A percentile compares a stretch with the other conserved stretches of the same genome.
Conservation (phyloP, 2,113 vertebrate genomes). For the Centropus bengalensis region DNA sequence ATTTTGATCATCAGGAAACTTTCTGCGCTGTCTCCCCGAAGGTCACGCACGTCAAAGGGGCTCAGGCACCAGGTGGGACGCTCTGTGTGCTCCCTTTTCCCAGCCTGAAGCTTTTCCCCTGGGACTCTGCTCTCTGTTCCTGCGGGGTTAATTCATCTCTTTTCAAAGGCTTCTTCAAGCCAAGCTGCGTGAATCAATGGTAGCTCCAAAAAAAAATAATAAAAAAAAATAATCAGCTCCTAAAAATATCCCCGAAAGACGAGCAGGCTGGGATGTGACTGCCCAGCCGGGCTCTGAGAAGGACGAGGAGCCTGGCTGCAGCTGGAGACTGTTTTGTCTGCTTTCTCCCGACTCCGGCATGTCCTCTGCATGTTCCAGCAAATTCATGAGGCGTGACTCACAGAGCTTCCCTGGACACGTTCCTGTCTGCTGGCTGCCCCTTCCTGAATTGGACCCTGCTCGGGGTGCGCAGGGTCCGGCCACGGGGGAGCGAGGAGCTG, state of each 20-base stretch:
- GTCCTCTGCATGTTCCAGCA: conserved; percentile 30
- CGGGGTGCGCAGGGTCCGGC: neutral
- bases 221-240: neutral
- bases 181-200: neutral
- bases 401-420: conserved; percentile 16
- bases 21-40: neutral
- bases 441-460: conserved; percentile 53
- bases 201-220: neutral
- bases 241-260: conserved; percentile 36
- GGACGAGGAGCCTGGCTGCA: conserved; percentile 8
- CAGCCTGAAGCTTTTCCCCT: neutral
- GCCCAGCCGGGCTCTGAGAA: neutral
- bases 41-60: neutral
- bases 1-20: neutral
- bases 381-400: conserved; percentile 62
- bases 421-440: conserved; percentile 56
- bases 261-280: neutral
- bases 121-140: neutral
- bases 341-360: conserved; percentile 14
- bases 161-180: neutral
- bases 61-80: fast-evolving
- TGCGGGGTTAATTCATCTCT: neutral
- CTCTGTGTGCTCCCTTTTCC: neutral
- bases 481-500: conserved; percentile 3
- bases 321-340: conserved; percentile 57